Percentiles rank a stretch among this genome's conserved stretches.
Conservation (phyloP, 2,113 vertebrate species). For the Gallinago media region DNA sequence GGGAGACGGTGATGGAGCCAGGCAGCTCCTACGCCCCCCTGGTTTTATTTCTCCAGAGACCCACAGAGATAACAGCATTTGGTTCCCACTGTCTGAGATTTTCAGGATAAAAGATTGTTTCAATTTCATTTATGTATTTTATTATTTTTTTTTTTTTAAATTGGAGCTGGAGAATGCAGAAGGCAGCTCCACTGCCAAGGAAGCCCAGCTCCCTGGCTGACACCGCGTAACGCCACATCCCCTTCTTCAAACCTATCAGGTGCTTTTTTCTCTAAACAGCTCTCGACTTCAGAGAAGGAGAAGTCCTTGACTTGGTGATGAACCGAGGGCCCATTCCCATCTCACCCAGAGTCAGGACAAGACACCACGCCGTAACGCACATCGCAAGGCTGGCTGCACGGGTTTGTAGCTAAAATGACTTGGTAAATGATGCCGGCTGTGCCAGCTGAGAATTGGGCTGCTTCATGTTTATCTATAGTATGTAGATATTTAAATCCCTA, state of each 20-base stretch:
- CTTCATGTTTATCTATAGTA: background rate
- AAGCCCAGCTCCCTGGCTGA: background rate
- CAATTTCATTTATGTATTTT: background rate
- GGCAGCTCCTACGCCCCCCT: rapidly evolving
- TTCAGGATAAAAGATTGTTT: background rate
- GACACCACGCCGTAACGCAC: rapidly evolving
- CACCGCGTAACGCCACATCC: rapidly evolving
- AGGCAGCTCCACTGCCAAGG: background rate
- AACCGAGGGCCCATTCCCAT: background rate
- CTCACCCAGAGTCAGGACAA: background rate
- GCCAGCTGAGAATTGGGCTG: background rate
- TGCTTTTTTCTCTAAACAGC: background rate
- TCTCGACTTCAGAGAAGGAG: background rate
- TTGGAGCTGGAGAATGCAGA: background rate
- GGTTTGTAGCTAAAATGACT: background rate
- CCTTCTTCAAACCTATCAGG: background rate
- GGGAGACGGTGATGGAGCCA: background rate
- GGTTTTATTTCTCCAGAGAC: background rate
- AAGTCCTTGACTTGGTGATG: background rate
- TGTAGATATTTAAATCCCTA: constrained; percentile 33
- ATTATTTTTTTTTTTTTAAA: background rate
- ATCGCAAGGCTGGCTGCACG: rapidly evolving
- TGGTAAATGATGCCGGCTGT: background rate
- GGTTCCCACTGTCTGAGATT: background rate
- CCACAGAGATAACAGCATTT: background rate